Base-by-base conservation (phyloP, 1,140 invertebrate genomes). In the Rhizoglyphus robini region DNA sequence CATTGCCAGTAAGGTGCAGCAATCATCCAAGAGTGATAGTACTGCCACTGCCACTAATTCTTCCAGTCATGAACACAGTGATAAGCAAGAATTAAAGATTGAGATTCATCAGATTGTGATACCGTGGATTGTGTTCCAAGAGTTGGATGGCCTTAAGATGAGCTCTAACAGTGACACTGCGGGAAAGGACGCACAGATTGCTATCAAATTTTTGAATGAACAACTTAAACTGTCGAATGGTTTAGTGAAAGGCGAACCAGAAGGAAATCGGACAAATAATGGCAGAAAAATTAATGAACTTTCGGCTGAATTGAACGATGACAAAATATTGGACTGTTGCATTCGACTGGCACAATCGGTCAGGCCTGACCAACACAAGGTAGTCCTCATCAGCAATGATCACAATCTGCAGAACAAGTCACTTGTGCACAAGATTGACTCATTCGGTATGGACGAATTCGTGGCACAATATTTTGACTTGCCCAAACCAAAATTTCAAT, bases 91-190 rank as follows among this genome's bases (percentile, higher is more conserved):
- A 31, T 41, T 41, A 41, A 41, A 41, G 18, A 58, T 11, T 5
- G 8, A 61, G 46, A 38, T 64, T 31, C 1, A 64, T 13, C 23
- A 47, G 51, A 20, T 64, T 31, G 51, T 64, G 11, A 30, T 64
- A 31, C 63, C 63, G 25, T 51, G 47, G 63, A 27, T 48, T 49
- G 63, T 64, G 8, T 13, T 64, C 25, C 63, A 64, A 57, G 63
- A 64, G 29, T 57, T 64, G 47, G 63, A 64, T 51, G 41, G 46
- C 18, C 15, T 64, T 4, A 64, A 64, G 41, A n/a, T 41, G 34
- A 41, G 25, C 38, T 20, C 15, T 3, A 23, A 51, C 20, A 51
- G 29, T 3, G 13, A n/a, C 13, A 13, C 23, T 13, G 18, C 11
- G 3, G 2, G n/a, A 63, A 63, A 41, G 23, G 25, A 60, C 25